Percentiles rank a stretch among this genome's conserved stretches.
Evolutionary conservation across 2,113 vertebrate genomes (phyloP).

Genomic region (Salvelinus fontinalis): DNA sequence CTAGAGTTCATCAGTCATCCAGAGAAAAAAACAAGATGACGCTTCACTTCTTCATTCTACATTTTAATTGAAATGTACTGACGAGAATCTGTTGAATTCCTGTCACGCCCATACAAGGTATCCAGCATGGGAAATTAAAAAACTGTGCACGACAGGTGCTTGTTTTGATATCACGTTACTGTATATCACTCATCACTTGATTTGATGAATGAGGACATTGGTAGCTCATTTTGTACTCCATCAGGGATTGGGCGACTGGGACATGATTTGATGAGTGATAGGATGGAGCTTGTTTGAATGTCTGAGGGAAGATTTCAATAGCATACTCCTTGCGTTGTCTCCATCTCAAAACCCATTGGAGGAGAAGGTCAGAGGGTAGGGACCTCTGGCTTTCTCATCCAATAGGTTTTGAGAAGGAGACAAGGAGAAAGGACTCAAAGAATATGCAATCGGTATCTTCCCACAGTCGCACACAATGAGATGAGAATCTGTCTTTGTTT

Average conservation of each 20-base stretch:
- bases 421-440: no score
- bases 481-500: background rate
- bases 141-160: constrained; percentile 50
- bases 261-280: constrained; percentile 28
- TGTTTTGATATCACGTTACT: constrained; percentile 50
- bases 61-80: background rate
- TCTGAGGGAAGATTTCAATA: background rate
- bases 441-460: no score
- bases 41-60: background rate
- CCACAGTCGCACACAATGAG: constrained; percentile 6
- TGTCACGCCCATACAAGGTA: background rate
- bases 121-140: background rate
- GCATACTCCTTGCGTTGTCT: no score
- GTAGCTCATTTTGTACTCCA: background rate
- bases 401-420: no score
- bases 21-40: background rate
- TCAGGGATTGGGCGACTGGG: background rate
- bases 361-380: no score
- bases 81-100: background rate
- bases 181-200: constrained; percentile 47
- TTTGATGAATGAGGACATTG: background rate
- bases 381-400: no score
- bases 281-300: constrained; percentile 15
- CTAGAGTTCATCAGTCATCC: constrained; percentile 7
- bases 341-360: no score